Evolutionary conservation across 2,888 invertebrate species (phyloP).

Genomic region (Seira sanloemensis): DNA sequence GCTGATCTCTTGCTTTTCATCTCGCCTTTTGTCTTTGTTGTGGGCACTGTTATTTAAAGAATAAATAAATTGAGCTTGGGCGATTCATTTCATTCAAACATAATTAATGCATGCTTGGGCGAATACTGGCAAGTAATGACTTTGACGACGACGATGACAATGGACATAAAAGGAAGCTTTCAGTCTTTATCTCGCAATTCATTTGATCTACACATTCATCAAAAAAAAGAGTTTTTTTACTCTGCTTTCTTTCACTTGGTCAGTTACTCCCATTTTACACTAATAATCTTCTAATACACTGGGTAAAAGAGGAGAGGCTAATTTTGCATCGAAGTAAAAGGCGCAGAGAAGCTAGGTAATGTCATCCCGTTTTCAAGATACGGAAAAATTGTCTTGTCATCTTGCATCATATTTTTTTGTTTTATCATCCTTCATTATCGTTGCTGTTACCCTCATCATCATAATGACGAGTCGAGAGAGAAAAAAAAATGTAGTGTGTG

Average conservation of each 20-base stretch:
- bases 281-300: conserved; percentile 15
- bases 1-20: conserved; percentile 26
- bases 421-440: no score
- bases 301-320: not conserved
- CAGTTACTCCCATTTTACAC: conserved; percentile 13
- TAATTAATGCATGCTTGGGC: conserved; percentile 37
- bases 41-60: not conserved
- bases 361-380: conserved; percentile 4
- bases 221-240: conserved; percentile 39
- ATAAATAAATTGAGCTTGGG: conserved; percentile 18
- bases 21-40: not conserved
- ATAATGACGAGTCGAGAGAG: no score
- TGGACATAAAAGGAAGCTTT: not conserved
- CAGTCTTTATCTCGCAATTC: conserved; percentile 30
- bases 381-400: not conserved
- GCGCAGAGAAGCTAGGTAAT: not conserved
- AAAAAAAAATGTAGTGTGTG: not conserved
- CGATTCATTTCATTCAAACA: conserved; percentile 26
- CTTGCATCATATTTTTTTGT: not conserved
- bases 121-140: no score
- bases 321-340: conserved; percentile 24
- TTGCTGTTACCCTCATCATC: no score
- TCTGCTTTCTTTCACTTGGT: conserved; percentile 5
- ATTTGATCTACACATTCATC: conserved; percentile 40
- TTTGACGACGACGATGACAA: conserved; percentile 22